Base-by-base conservation (phyloP, 2,113 vertebrate species). In the Leptobrachium leishanense region DNA sequence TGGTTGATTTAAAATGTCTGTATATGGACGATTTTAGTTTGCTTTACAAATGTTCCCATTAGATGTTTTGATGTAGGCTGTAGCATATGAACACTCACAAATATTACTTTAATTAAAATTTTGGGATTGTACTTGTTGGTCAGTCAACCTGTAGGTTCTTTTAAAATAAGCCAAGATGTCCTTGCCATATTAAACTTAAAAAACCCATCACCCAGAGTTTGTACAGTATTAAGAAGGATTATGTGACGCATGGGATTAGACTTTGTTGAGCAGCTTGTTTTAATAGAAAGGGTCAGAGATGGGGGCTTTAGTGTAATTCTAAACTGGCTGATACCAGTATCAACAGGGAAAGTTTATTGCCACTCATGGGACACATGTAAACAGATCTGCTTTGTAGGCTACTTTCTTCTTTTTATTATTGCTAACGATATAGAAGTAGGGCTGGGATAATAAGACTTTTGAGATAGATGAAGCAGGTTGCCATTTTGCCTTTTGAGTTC, bases 91-190 rank as follows among this genome's bases (percentile, higher is more conserved):
- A 31, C 20, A 31, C 20, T 31, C 20, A 31, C 20, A 31, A 31
- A 31, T 31, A 31, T 31, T 31, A 31, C 20, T 31, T 31, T 31
- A 50, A 12, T 13, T 59, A 59, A 12, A 59, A 13, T 59, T 59
- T 59, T 59, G 55, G 79, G 65, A 55, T 43, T 44, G 31, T 40
- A 11, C n/a, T 79, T 9, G 64, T 50, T 9, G 7, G 11, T 40
- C 46, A 39, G 15, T 50, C 31, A 55, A 59, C 31, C 55, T 40
- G 1, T 39, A 0, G 0, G 41, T 83, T 84, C 82, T 83, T 84
- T 90, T 31, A 88, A 95, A 93, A 84, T 90, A 94, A 93, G 89
- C 81, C 93, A 86, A 88, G 91, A 91, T 95, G 92, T 94, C 94
- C 92, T 90, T 87, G 86, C 84, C 79, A 86, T 84, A 88, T 91